Percentiles rank a stretch among this genome's conserved stretches.
These are phyloP conservation scores for Chloebia gouldiae DNA, from an alignment of 2,113 vertebrate genomes.

Conservation along the genomic window DNA sequence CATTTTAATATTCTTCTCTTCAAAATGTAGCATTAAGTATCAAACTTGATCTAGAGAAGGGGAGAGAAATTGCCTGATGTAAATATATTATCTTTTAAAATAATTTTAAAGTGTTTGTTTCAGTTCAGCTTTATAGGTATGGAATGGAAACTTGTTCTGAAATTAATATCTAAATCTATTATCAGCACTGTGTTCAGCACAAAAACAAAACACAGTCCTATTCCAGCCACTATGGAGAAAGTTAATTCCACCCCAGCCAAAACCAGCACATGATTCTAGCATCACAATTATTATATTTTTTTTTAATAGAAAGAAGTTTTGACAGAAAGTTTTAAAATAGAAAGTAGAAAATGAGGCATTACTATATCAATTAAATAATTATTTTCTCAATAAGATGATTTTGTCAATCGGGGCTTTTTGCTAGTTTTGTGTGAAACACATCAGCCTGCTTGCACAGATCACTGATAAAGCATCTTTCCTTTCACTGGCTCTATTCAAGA, in stretches of 20 bases:
- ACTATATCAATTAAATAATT: not conserved
- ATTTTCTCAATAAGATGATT: not conserved
- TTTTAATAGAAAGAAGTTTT: not conserved
- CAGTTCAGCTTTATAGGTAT: not conserved
- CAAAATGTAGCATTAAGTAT: not conserved
- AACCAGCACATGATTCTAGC: not conserved
- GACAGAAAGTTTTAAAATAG: not conserved
- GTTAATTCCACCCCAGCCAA: not conserved
- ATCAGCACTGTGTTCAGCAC: not conserved
- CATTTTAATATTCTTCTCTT: not conserved
- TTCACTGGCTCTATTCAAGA: not conserved
- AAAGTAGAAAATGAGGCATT: not conserved
- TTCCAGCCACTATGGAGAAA: not conserved
- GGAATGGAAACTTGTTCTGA: not conserved
- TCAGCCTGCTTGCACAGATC: not conserved
- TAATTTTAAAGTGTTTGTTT: not conserved
- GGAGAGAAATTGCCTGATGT: not conserved
- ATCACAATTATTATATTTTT: not conserved
- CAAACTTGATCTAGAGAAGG: not conserved
- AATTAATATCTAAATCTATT: not conserved
- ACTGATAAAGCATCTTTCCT: not conserved
- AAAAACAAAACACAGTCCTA: not conserved
- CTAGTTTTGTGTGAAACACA: not conserved
- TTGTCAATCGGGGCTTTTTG: fast-evolving
- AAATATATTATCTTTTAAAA: not conserved